Evolutionary conservation across 1,140 invertebrate species (phyloP), one percentile per base, ranked within the genome.

Genomic region (Dendrolimus punctatus): DNA sequence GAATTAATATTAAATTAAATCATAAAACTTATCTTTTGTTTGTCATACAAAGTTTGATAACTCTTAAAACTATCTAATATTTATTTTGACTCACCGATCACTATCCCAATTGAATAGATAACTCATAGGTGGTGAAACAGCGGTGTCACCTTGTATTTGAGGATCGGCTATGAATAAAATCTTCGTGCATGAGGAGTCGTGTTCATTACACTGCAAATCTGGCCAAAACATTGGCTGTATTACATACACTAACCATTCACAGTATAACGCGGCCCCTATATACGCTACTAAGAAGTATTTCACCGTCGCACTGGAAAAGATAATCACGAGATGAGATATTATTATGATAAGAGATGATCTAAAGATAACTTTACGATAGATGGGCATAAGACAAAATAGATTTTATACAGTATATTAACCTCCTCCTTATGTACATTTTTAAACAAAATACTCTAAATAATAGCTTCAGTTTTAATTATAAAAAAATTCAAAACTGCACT

Each of bases 111-210:
- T 65, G 90, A 90, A 76, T 86, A 88, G 55, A 71, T 88, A 49
- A 83, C 88, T 61, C 76, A 88, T 68, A 66, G 90, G 82, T 64
- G 90, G 82, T 66, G 84, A 83, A 79, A 95, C 93, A 80, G 92
- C 89, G 48, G 89, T 76, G 60, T 94, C 90, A 3, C 95, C 96
- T 62, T 96, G 90, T 59, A 98, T 92, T 85, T 98, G 97, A 36
- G 96, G 96, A 87, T 98, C 97, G n/a, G 95, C 95, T 44, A 97
- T 93, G 38, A 98, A 87, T 23, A 98, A 79, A 40, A 98, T 87
- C 58, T 90, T 91, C 1, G 91, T 90, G 71, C 93, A 94, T 46
- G 89, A 87, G 3, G 74, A 65, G 40, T 84, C 63, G 51, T 82
- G 63, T 2, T 58, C 39, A 40, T 75, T 65, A 63, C 91, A 92